Conservation (phyloP, 2,113 vertebrate genomes). For the Malurus melanocephalus region DNA sequence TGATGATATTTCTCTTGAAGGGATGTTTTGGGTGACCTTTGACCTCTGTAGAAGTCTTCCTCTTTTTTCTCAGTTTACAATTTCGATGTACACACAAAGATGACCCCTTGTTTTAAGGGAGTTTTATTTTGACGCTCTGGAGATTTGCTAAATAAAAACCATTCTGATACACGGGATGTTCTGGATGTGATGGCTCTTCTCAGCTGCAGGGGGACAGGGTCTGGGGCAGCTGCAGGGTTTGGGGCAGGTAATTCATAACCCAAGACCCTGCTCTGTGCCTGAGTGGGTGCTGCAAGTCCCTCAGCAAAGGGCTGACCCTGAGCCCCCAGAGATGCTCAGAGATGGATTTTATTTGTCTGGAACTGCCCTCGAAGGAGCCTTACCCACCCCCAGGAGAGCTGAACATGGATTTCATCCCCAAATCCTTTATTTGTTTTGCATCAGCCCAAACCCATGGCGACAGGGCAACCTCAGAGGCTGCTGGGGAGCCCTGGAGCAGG, state of each 20-base stretch:
- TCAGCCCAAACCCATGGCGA: accelerated
- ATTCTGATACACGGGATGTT: not conserved
- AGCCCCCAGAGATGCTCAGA: not conserved
- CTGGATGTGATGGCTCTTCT: not conserved
- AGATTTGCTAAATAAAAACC: slow-evolving; percentile 69
- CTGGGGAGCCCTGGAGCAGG: not conserved
- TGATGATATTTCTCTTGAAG: slow-evolving; percentile 73
- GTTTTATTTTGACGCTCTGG: slow-evolving; percentile 69
- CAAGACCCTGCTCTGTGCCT: not conserved
- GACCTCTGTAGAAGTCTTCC: slow-evolving; percentile 84
- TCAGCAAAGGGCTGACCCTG: not conserved
- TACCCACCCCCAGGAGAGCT: not conserved
- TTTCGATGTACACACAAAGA: slow-evolving; percentile 9
- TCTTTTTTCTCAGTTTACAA: slow-evolving; percentile 55
- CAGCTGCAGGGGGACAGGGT: not conserved
- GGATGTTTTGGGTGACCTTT: slow-evolving; percentile 72
- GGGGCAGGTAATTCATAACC: not conserved
- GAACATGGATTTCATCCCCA: not conserved
- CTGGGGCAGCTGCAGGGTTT: accelerated
- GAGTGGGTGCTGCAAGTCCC: not conserved
- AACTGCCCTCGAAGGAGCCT: not conserved
- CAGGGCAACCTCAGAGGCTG: not conserved
- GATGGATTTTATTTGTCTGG: not conserved
- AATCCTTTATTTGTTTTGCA: not conserved
- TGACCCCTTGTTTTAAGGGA: not conserved